Percentiles rank a stretch among this genome's conserved stretches.
Evolutionary conservation across 2,113 vertebrate species (phyloP).

Genomic region (Urocitellus parryii): DNA sequence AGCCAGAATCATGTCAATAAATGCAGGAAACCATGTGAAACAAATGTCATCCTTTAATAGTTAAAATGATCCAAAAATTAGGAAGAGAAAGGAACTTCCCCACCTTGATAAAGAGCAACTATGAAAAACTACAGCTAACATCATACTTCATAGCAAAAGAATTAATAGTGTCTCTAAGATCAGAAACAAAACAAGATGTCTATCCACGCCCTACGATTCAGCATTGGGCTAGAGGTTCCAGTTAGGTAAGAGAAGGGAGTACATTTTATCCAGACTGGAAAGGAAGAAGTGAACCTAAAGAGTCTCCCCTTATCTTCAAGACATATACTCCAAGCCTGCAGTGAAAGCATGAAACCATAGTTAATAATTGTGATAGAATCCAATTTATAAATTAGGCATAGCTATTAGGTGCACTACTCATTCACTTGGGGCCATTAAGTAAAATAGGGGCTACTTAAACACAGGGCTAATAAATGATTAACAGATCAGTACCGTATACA

Average conservation of each 20-base stretch:
- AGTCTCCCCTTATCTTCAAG: not conserved
- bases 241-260: not conserved
- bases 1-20: not conserved
- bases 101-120: not conserved
- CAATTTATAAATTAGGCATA: not conserved
- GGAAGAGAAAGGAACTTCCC: not conserved
- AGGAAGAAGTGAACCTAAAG: not conserved
- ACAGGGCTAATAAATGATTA: not conserved
- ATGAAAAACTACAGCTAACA: not conserved
- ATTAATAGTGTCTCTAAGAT: not conserved
- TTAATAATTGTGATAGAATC: not conserved
- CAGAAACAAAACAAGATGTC: not conserved
- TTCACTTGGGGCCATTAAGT: not conserved
- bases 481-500: not conserved
- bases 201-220: not conserved
- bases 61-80: not conserved
- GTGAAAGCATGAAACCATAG: not conserved
- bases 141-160: not conserved
- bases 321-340: not conserved
- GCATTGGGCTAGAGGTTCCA: not conserved
- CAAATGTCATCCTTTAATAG: too few species aligned
- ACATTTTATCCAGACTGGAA: not conserved
- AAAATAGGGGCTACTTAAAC: not conserved
- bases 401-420: not conserved
- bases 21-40: not conserved